Evolutionary conservation across 2,888 invertebrate species (phyloP), one percentile per base, ranked within the genome.

Genomic region (Xestia rhomboidea): DNA sequence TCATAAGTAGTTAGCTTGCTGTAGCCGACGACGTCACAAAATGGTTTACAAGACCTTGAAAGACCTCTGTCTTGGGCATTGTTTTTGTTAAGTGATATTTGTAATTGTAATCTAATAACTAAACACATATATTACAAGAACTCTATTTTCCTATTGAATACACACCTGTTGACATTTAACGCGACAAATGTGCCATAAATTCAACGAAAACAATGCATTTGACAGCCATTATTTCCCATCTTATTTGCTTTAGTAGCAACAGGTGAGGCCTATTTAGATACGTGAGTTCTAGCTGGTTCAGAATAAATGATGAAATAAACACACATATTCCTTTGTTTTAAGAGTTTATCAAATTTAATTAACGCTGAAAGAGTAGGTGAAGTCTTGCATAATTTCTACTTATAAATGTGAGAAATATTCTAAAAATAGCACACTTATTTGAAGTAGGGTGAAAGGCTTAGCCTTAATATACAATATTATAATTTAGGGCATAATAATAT

Each of bases 141-240:
- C 15, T 73, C 38, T 68, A 75, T 75, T 71, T 62, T 49, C 64
- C 60, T 46, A 38, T 60, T 3, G 24, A 79, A 51, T 72, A 57
- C 57, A 73, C 80, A 83, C 73, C 83, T 83, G 76, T 75, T 83
- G 73, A 68, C 30, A 66, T 74, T 71, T 68, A 73, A 57, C 54
- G 24, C 54, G 44, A 77, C 44, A 77, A 81, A 77, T 67, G 49
- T 81, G n/a, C 34, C 38, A 81, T 84, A 73, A 77, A 82, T 73
- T 73, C 15, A 68, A 67, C n/a, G 24, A 73, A 76, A 75, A 82
- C 74, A 81, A 77, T 68, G 54, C 73, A 57, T 64, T 71, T 60
- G 41, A 68, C 54, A 54, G 60, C 51, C 34, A 78, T 66, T 76
- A 70, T 73, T 72, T 63, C 38, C 27, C 69, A 60, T 69, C 21